Percentiles rank a stretch among this genome's conserved stretches.
These are phyloP conservation scores for Hydrochoerus hydrochaeris DNA, from an alignment of 2,113 vertebrate genomes.

Conservation along the genomic window DNA sequence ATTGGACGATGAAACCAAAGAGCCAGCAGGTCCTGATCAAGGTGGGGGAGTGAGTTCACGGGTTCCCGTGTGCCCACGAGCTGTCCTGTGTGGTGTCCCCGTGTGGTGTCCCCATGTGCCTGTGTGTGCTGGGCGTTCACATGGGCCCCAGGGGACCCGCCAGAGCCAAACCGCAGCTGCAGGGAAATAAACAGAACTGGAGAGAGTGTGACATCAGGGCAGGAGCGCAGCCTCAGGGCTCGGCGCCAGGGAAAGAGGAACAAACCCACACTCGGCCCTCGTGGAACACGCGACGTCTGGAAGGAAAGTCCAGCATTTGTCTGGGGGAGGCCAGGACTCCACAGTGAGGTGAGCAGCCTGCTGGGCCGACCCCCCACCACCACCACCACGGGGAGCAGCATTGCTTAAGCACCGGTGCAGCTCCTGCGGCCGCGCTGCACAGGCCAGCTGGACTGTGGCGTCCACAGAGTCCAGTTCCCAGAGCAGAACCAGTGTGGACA, in stretches of 20 bases:
- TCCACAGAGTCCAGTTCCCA: too few relatives aligned
- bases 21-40: not conserved
- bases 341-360: too few relatives aligned
- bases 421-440: not conserved
- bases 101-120: too few relatives aligned
- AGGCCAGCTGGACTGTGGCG: too few relatives aligned
- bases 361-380: too few relatives aligned
- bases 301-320: not conserved
- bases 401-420: not conserved
- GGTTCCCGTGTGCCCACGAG: too few relatives aligned
- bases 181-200: not conserved
- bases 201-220: not conserved
- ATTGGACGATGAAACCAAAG: not conserved
- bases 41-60: not conserved
- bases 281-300: not conserved
- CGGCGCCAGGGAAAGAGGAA: not conserved
- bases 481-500: not conserved
- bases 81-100: too few relatives aligned
- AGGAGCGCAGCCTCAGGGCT: not conserved
- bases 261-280: not conserved
- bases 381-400: too few relatives aligned
- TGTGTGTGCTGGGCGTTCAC: too few relatives aligned
- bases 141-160: too few relatives aligned
- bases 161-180: not conserved
- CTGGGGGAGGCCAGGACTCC: not conserved